phyloP scores from a whole-genome alignment of 2,888 invertebrate genomes.

The Laothoe populi region DNA sequence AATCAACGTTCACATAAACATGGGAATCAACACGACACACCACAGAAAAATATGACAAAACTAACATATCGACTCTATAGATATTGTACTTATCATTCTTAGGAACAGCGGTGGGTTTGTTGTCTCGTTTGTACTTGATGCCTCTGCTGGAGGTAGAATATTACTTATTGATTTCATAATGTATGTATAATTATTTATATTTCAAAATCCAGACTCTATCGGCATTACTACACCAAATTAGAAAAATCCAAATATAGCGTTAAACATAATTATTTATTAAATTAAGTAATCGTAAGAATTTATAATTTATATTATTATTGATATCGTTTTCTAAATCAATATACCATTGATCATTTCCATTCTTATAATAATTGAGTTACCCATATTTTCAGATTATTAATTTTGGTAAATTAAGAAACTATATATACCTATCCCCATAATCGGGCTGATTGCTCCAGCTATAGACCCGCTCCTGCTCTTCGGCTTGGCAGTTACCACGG shows the following conservation, averaged over 20 bases:
- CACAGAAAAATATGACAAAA: conserved; percentile 37
- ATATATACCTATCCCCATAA: conserved; percentile 77
- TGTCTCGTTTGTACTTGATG: conserved; percentile 4
- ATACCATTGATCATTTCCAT: too few species aligned
- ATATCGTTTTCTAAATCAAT: too few species aligned
- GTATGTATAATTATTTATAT: too few species aligned
- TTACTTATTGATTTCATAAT: background rate
- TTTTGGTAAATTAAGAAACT: background rate
- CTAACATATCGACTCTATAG: conserved; percentile 70
- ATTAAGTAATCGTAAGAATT: too few species aligned
- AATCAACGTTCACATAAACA: background rate
- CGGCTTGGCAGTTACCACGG: conserved; percentile 46
- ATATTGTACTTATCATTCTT: conserved; percentile 77
- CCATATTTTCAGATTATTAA: too few species aligned
- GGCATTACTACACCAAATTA: too few species aligned
- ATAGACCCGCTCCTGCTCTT: conserved; percentile 82
- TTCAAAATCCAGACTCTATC: too few species aligned
- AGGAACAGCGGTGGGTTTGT: conserved; percentile 3
- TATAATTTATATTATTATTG: too few species aligned
- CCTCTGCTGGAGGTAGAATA: conserved; percentile 9
- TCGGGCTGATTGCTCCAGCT: conserved; percentile 81
- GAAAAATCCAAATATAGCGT: too few species aligned
- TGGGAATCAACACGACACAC: conserved; percentile 22
- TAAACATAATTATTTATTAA: too few species aligned
- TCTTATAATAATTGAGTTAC: too few species aligned